Evolutionary conservation across 2,888 invertebrate species (phyloP), one percentile per base, ranked within the genome.

Genomic region (Pristionchus arcanus): DNA sequence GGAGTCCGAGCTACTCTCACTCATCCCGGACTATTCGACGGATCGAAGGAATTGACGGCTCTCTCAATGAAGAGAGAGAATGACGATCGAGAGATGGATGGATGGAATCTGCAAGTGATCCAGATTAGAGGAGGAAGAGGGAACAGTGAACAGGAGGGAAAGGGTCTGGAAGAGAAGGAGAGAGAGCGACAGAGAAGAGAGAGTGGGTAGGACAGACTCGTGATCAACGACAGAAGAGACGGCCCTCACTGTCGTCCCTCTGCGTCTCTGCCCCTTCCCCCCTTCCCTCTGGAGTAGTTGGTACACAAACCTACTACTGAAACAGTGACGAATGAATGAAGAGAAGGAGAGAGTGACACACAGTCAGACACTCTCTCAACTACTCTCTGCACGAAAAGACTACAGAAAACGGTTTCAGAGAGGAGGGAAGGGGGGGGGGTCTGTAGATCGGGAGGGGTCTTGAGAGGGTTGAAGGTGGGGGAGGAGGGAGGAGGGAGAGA

Each of bases 221-320:
- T 55, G 83, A 83, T 83, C 53, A 28, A n/a, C 53, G 37, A 83
- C 77, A 83, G 15, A 53, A 28, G 81, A 55, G 83, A 83, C 7
- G 37, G 77, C 42, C 31, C n/a, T 83, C 42, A 53, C 25, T 55
- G 83, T 83, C 83, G 25, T 34, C n/a, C 74, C 83, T 83, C 83
- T 83, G 53, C 83, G 83, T 83, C 83, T 83, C 83, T 83, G 83
- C 28, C 83, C 81, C 49, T 28, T 49, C 19, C 13, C 42, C 42
- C n/a, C n/a, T n/a, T 49, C 42, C 42, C 83, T 83, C 83, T 55
- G 83, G 55, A 83, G 83, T 83, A 83, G 83, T 83, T 77, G 77
- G 83, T 83, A 83, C 83, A 83, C 55, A 83, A 37, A 83, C 83
- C 83, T 83, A 83, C 83, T 83, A 83, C 83, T 83, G 83, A 83